Percentiles rank a stretch among this genome's conserved stretches.
Conservation (phyloP, 2,888 invertebrate species). For the Pyrrhia umbra region DNA sequence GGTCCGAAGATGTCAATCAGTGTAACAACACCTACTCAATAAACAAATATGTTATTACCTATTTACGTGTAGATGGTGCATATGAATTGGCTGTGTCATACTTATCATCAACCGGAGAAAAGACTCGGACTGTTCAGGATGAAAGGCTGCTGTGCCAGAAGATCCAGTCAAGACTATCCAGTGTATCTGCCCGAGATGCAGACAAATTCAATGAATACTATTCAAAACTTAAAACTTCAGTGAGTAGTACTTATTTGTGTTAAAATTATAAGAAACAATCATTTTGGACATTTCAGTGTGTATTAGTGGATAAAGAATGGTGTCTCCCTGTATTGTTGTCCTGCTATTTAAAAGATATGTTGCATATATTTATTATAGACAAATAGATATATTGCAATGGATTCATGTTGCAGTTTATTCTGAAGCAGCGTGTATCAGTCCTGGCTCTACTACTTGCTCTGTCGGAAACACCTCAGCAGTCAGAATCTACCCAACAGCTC, state of each 20-base stretch:
- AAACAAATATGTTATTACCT: not conserved
- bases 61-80: conserved; percentile 79
- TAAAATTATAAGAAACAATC: no score
- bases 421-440: conserved; percentile 91
- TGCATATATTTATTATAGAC: not conserved
- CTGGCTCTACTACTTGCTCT: conserved; percentile 87
- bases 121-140: conserved; percentile 74
- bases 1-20: not conserved
- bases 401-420: conserved; percentile 86
- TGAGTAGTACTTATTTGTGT: conserved; percentile 69
- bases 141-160: conserved; percentile 84
- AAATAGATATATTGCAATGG: not conserved
- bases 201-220: conserved; percentile 87
- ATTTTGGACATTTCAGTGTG: no score
- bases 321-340: no score
- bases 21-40: not conserved
- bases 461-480: conserved; percentile 77
- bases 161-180: conserved; percentile 78
- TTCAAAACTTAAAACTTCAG: conserved; percentile 84
- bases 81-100: conserved; percentile 86
- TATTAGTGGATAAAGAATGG: no score
- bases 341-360: not conserved
- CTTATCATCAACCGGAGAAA: conserved; percentile 80
- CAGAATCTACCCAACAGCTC: conserved; percentile 81
- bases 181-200: conserved; percentile 77